These are phyloP conservation scores for Noctilio leporinus DNA, from an alignment of 2,113 vertebrate genomes.

Conservation along the genomic window DNA sequence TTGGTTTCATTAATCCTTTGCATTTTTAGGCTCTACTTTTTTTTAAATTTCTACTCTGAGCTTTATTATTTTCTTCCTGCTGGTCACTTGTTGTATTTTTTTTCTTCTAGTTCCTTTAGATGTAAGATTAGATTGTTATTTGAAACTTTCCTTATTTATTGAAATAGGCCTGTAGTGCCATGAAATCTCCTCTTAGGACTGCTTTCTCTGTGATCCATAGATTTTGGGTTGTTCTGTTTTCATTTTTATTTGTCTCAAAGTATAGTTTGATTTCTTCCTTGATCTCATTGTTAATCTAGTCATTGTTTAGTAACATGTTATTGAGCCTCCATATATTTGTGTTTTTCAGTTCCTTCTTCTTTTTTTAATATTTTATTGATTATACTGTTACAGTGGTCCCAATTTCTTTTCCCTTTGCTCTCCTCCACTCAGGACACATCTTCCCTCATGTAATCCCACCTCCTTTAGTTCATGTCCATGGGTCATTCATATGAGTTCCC, in stretches of 20 bases:
- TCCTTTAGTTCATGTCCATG: no score
- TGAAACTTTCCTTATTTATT: not conserved
- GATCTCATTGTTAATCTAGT: not conserved
- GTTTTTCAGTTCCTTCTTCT: not conserved
- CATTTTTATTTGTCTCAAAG: not conserved
- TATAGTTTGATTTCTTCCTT: not conserved
- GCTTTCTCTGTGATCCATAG: not conserved
- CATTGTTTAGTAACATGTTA: not conserved
- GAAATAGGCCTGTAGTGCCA: not conserved
- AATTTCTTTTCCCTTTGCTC: no score
- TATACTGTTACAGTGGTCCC: no score
- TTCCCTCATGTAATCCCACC: no score
- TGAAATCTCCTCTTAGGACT: not conserved
- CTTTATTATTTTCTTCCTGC: not conserved
- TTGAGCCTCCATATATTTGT: not conserved
- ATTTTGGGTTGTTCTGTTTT: not conserved
- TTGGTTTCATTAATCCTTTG: not conserved
- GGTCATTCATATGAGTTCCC: no score
- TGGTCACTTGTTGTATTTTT: not conserved
- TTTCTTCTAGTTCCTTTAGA: not conserved
- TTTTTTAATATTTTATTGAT: no score
- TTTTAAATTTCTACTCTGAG: not conserved
- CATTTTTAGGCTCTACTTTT: not conserved
- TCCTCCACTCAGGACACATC: no score
- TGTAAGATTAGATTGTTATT: not conserved